Percentiles rank a stretch among this genome's conserved stretches.
Conservation (phyloP, 30 jellyfish, hydroid and myxozoan genomes). For the Aurelia aurita region DNA sequence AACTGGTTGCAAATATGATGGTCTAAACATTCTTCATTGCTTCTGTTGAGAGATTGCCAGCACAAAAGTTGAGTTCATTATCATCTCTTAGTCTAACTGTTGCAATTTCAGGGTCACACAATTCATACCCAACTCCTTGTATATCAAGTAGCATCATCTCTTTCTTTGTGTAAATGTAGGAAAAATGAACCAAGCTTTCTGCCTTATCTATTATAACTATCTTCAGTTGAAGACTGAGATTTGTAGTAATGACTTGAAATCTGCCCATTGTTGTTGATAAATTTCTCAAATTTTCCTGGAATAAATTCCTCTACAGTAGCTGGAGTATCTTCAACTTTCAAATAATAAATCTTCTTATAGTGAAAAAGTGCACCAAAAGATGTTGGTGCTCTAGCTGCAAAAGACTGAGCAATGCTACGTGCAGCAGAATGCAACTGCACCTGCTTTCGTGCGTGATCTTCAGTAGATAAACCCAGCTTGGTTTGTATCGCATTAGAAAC, state of each 20-base stretch:
- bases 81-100: conserved; percentile 19
- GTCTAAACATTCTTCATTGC: not conserved
- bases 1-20: no score
- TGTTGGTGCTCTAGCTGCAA: no score
- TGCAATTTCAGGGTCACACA: conserved; percentile 38
- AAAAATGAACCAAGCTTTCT: conserved; percentile 16
- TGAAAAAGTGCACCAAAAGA: no score
- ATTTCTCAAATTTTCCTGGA: conserved; percentile 45
- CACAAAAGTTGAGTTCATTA: conserved; percentile 32
- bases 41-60: conserved; percentile 5
- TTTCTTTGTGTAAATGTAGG: conserved; percentile 14
- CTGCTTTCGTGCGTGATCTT: no score
- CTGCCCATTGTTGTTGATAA: conserved; percentile 42
- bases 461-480: no score
- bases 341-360: no score
- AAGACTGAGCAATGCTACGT: not conserved
- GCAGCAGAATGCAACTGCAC: not conserved
- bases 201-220: not conserved
- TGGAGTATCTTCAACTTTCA: not conserved
- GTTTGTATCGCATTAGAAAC: no score
- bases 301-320: conserved; percentile 40
- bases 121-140: conserved; percentile 32
- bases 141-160: conserved; percentile 30
- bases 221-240: conserved; percentile 1
- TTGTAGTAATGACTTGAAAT: not conserved